Base-by-base conservation (phyloP, 2,888 invertebrate genomes). In the Megamerina dolium region DNA sequence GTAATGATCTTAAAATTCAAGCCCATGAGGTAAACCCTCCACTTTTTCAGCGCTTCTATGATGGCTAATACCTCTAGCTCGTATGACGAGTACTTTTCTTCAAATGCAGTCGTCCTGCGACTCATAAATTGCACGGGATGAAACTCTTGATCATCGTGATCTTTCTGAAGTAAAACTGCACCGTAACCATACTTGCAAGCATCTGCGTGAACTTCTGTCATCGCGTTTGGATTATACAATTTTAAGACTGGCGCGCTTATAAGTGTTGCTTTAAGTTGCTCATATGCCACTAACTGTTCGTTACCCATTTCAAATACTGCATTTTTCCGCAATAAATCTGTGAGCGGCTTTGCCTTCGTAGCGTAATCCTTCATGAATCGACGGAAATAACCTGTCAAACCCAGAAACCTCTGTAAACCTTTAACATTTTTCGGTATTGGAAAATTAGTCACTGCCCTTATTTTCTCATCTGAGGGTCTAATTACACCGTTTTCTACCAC, bases 331-430 rank as follows among this genome's bases (percentile, higher is more conserved):
- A 56, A 20, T 4, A 48, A 19, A 32, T 68, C 61, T 9, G 59
- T 57, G 29, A 67, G 42, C 8, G 61, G 63, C 42, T 54, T 59
- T 3, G 66, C 65, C 12, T 63, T 58, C 14, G 52, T 30, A 3
- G 64, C 47, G 19, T 44, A 51, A 18, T 44, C 26, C 17, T 35
- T 29, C 5, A 46, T 23, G 26, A 47, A 48, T 16, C 45, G 33
- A 13, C 52, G 13, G 30, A 47, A 49, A 27, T 49, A 49, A 2
- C 41, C 42, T 5, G 52, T 49, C 6, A 53, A 17, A 2, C 47
- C 50, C 3, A 48, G 8, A 36, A 49, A 49, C 3, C 47, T 14
- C 13, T 52, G 47, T 4, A 49, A 13, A 4, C 23, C 20, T 20
- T 45, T 46, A 5, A 13, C 40, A 5, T 47, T 31, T 9, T 10